Evolutionary conservation across 2,888 invertebrate genomes (phyloP).

Genomic region (Archips crataeganus): DNA sequence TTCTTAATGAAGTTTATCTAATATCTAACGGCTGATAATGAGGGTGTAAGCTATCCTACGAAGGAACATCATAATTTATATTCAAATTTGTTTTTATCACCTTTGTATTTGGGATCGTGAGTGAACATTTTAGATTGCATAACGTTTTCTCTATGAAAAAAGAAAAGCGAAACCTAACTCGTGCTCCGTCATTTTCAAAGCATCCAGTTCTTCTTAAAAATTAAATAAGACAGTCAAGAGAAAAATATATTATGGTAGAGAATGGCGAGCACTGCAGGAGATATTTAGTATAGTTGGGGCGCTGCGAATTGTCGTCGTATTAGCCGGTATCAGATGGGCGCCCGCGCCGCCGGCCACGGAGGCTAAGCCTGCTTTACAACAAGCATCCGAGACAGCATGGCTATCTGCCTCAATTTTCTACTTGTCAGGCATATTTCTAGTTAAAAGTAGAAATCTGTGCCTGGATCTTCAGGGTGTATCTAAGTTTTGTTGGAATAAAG

Average conservation of each 20-base stretch:
- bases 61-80: conserved; percentile 13
- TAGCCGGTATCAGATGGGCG: conserved; percentile 72
- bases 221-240: conserved; percentile 10
- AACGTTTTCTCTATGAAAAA: not conserved
- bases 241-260: conserved; percentile 21
- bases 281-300: conserved; percentile 36
- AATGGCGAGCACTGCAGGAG: conserved; percentile 44
- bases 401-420: conserved; percentile 9
- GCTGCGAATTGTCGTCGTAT: conserved; percentile 78
- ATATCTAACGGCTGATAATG: conserved; percentile 20
- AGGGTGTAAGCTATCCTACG: conserved; percentile 11
- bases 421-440: conserved; percentile 2
- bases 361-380: conserved; percentile 49
- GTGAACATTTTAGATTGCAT: not conserved
- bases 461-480: not conserved
- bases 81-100: conserved; percentile 10
- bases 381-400: conserved; percentile 24
- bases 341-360: conserved; percentile 53
- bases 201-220: conserved; percentile 12
- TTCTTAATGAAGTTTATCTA: conserved; percentile 36
- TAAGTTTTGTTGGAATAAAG: no score
- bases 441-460: not conserved
- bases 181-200: not conserved
- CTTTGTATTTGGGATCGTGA: not conserved
- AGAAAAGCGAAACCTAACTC: not conserved